Evolutionary conservation across 2,113 vertebrate species (phyloP).

Genomic region (Notothenia coriiceps): DNA sequence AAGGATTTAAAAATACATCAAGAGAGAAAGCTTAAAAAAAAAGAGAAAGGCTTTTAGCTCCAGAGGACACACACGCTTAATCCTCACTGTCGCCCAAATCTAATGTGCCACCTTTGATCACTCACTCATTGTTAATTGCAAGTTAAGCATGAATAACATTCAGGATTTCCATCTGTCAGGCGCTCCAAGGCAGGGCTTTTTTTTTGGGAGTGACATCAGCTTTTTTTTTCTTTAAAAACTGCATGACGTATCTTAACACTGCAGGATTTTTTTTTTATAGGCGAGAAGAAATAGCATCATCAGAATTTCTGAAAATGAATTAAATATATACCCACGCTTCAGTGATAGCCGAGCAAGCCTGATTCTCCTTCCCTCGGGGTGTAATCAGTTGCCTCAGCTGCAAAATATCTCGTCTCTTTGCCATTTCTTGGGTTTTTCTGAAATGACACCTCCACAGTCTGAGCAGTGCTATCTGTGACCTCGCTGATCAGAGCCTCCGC

Average conservation of each 20-base stretch:
- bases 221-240: neutral
- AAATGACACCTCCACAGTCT: slow-evolving; percentile 3
- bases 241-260: neutral
- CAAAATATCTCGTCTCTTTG: neutral
- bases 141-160: slow-evolving; percentile 34
- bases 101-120: slow-evolving; percentile 41
- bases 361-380: slow-evolving; percentile 5
- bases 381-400: slow-evolving; percentile 30
- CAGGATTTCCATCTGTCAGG: slow-evolving; percentile 28
- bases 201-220: neutral
- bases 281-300: slow-evolving; percentile 8
- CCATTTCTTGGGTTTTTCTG: neutral
- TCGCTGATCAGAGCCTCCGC: slow-evolving; percentile 5
- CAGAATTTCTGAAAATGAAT: slow-evolving; percentile 10
- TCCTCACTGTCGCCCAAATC: slow-evolving; percentile 28
- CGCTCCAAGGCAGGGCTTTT: slow-evolving; percentile 7
- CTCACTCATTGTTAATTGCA: slow-evolving; percentile 20
- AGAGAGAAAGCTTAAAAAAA: neutral
- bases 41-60: slow-evolving; percentile 11
- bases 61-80: slow-evolving; percentile 15
- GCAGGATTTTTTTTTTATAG: neutral
- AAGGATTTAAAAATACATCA: neutral
- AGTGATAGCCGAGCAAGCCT: neutral
- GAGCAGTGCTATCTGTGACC: slow-evolving; percentile 1
- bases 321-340: slow-evolving; percentile 6